Evolutionary conservation across 2,113 vertebrate genomes (phyloP).

Genomic region (Castor canadensis): DNA sequence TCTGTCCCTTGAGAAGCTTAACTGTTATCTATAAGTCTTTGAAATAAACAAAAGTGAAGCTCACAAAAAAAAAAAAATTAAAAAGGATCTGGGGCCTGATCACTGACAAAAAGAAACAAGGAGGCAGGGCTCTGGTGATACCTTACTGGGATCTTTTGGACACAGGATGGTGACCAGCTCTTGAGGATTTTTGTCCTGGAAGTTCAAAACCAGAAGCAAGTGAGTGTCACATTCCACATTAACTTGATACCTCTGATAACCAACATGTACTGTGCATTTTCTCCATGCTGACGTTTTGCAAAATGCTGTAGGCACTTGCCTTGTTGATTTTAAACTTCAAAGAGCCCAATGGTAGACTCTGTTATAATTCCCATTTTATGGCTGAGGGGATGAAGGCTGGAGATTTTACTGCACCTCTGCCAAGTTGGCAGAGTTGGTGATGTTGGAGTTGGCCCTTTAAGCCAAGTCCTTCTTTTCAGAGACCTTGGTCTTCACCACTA

Average conservation of each 20-base stretch:
- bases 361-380: neutral
- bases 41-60: constrained; percentile 47
- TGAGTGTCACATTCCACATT: neutral
- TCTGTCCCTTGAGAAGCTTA: neutral
- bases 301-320: neutral
- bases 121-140: neutral
- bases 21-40: constrained; percentile 39
- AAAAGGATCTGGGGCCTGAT: too few relatives aligned
- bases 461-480: neutral
- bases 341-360: neutral
- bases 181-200: neutral
- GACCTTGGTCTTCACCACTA: neutral
- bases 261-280: neutral
- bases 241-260: neutral
- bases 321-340: neutral
- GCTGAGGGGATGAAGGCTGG: neutral
- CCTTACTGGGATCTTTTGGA: neutral
- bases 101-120: neutral
- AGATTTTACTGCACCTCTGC: neutral
- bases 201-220: constrained; percentile 6
- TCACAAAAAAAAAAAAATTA: too few relatives aligned
- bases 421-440: neutral
- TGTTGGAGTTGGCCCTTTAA: neutral
- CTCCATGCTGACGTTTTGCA: neutral
- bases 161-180: neutral